These are phyloP conservation scores for Cydia fagiglandana DNA, from an alignment of 1,140 invertebrate genomes.

Conservation along the genomic window DNA sequence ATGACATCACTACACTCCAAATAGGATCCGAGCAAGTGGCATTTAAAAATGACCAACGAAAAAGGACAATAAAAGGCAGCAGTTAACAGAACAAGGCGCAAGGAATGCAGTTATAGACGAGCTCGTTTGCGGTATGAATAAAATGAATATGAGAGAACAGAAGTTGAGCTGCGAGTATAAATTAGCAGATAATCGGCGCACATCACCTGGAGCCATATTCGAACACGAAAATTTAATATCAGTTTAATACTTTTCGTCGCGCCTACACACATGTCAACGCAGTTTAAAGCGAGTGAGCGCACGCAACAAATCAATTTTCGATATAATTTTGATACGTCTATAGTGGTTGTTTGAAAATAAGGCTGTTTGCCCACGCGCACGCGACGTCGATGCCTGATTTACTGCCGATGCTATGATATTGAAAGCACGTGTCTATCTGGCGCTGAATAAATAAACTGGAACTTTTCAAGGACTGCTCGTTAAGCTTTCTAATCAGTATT, in stretches of 20 bases:
- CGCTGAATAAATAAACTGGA: conserved; percentile 57
- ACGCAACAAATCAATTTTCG: neutral
- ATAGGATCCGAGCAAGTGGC: conserved; percentile 55
- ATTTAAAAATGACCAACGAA: conserved; percentile 60
- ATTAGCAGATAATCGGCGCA: conserved; percentile 70
- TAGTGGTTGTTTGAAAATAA: neutral
- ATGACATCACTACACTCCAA: conserved; percentile 68
- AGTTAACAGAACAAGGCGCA: conserved; percentile 54
- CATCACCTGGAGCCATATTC: conserved; percentile 53
- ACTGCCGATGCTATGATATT: conserved; percentile 41
- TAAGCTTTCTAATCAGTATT: conserved; percentile 64
- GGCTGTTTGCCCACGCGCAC: conserved; percentile 52
- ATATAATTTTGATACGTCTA: conserved; percentile 6
- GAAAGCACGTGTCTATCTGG: conserved; percentile 47
- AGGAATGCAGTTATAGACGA: conserved; percentile 65
- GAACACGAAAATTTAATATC: neutral
- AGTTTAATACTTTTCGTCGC: neutral
- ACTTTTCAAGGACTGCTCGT: conserved; percentile 52
- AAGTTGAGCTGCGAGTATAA: conserved; percentile 67
- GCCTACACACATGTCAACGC: neutral
- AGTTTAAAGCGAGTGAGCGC: neutral
- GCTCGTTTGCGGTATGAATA: conserved; percentile 67
- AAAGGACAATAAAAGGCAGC: conserved; percentile 60
- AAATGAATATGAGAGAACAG: conserved; percentile 67
- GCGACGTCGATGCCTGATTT: conserved; percentile 46